phyloP scores from a whole-genome alignment of 2,888 invertebrate species.

The Pegoplata infirma region DNA sequence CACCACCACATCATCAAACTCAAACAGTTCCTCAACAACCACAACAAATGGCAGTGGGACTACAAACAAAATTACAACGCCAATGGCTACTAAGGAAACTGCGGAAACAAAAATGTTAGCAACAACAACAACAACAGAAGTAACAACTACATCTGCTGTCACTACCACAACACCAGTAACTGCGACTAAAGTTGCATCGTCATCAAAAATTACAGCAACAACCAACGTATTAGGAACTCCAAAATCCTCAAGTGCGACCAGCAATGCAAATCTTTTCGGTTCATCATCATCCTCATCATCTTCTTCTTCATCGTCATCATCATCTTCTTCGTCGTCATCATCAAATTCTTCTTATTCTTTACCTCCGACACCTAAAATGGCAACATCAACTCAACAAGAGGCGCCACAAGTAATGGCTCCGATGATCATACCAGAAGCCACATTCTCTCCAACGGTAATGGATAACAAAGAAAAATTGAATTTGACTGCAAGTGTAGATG shows the following conservation, averaged over 20 bases:
- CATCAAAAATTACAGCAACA: slow-evolving; percentile 7
- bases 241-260: slow-evolving; percentile 25
- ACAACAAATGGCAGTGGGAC: slow-evolving; percentile 19
- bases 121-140: slow-evolving; percentile 21
- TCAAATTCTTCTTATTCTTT: slow-evolving; percentile 74
- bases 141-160: slow-evolving; percentile 4
- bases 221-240: slow-evolving; percentile 33
- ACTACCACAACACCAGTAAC: slow-evolving; percentile 1
- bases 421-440: slow-evolving; percentile 23
- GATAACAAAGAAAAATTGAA: slow-evolving; percentile 45
- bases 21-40: slow-evolving; percentile 51
- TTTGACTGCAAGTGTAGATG: slow-evolving; percentile 10
- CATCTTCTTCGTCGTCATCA: slow-evolving; percentile 70
- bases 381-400: slow-evolving; percentile 33
- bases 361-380: slow-evolving; percentile 71
- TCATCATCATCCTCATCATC: slow-evolving; percentile 59
- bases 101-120: slow-evolving; percentile 33
- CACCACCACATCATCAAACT: slow-evolving; percentile 37
- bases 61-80: slow-evolving; percentile 20
- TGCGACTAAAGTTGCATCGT: slow-evolving; percentile 11
- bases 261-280: slow-evolving; percentile 42
- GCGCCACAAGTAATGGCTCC: slow-evolving; percentile 8
- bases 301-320: slow-evolving; percentile 56
- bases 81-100: slow-evolving; percentile 18
- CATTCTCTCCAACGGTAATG: slow-evolving; percentile 10